Base-by-base conservation (phyloP, 2,888 invertebrate genomes). In the Megalurothrips usitatus region DNA sequence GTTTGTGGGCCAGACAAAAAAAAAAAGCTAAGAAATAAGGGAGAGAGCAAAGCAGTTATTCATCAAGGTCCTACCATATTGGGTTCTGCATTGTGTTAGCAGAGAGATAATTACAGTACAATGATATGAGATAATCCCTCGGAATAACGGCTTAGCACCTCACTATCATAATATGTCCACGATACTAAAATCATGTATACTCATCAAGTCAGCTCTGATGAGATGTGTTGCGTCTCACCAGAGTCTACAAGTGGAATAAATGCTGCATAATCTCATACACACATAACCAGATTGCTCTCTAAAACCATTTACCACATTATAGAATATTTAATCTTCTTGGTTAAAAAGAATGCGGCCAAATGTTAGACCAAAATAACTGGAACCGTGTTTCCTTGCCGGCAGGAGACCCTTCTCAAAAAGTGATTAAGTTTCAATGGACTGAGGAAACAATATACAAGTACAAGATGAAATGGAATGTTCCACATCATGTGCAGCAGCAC, bases 401-500 rank as follows among this genome's bases (percentile, higher is more conserved):
- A 75, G 68, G 68, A 75, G 68, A 75, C 68, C 10, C 12, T 10
- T 26, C 1, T 58, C 10, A 75, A 26, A 75, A 75, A 75, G 68
- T 9, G 12, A 58, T 58, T 58, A 58, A 58, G 58, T 14, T 58
- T 19, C 0, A 58, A 58, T 58, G 19, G 6, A 19, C 58, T 14
- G 19, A 17, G 58, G 19, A 58, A 58, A 58, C 58, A 58, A 58
- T 17, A 58, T 58, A 52, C 2, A 43, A 43, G 6, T 43, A 43
- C n/a, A 58, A 6, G 23, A 26, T 75, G 23, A 75, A 75, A 12
- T 75, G 68, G 68, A 75, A 75, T 75, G 68, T 75, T 75, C 68
- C 26, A 75, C 17, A 58, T 14, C 58, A 14, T 6, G 6, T 58
- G 58, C 17, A 6, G 34, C 34, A 4, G 34, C 34, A 43, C 34